Conservation (phyloP, 92 coral and sea anemone genomes). For the Virgularia gustaviana region DNA sequence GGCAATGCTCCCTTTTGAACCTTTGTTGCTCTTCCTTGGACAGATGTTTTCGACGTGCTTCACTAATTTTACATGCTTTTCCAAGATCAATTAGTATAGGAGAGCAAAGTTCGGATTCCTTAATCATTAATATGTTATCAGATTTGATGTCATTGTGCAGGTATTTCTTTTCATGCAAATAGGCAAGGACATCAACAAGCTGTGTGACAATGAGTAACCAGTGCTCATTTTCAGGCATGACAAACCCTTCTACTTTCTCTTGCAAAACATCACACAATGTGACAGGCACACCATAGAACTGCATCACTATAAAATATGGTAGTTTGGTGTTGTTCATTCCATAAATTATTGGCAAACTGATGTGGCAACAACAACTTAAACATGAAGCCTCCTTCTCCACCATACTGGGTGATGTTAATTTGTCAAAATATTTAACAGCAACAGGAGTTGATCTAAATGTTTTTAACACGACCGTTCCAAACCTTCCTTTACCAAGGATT, state of each 20-base stretch:
- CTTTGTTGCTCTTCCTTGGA: neutral
- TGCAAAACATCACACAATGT: constrained; percentile 34
- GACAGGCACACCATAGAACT: constrained; percentile 50
- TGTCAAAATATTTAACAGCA: constrained; percentile 61
- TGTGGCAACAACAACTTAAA: constrained; percentile 51
- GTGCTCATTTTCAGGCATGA: constrained; percentile 26
- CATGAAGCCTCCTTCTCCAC: constrained; percentile 55
- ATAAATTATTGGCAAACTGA: constrained; percentile 54
- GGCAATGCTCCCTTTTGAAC: neutral
- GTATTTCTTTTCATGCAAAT: constrained; percentile 37
- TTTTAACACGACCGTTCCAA: constrained; percentile 54
- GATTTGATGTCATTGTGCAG: constrained; percentile 8
- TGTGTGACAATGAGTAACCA: constrained; percentile 55
- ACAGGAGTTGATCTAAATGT: constrained; percentile 57
- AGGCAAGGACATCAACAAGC: constrained; percentile 48
- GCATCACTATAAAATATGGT: constrained; percentile 56
- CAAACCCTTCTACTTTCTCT: neutral
- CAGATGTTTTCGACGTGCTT: neutral
- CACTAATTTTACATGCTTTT: constrained; percentile 45
- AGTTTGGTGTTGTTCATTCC: constrained; percentile 43
- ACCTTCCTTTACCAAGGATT: constrained; percentile 59
- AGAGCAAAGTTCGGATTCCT: neutral
- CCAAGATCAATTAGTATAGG: constrained; percentile 56
- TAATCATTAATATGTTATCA: neutral
- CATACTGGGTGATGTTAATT: constrained; percentile 15